Base-by-base conservation (phyloP, 2,113 vertebrate genomes). In the Myiozetetes cayanensis region DNA sequence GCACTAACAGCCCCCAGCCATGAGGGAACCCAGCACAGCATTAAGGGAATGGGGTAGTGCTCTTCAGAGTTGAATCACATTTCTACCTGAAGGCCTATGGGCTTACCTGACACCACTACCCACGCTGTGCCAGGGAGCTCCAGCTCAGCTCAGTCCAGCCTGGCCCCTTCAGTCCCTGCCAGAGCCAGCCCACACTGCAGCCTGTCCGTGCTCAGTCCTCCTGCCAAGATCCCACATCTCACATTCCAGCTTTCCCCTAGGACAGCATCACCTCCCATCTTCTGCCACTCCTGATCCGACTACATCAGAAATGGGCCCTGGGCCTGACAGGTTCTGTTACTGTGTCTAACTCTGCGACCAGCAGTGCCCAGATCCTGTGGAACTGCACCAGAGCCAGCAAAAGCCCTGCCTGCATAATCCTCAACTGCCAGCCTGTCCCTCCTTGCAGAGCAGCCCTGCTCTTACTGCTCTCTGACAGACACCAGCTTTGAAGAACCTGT, bases 261-360 rank as follows among this genome's bases (percentile, higher is more conserved):
- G 18, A 44, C 3, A 2, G 6, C n/a, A 56, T 7, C 35, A 68
- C 23, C 33, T 49, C 65, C 30, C 22, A 4, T 4, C 33, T 79
- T 44, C 63, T 58, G 27, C 67, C 43, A 1, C 59, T 47, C 61
- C 41, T 53, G 12, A 66, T 6, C 27, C 49, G 37, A 27, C 50
- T 14, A 19, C 7, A 0, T 63, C 39, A 63, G 27, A 0, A 12
- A 33, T 1, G 20, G 44, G 46, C 4, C 3, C n/a, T 8, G 21
- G 14, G 15, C 44, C 61, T n/a, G 23, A 58, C 9, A 70, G n/a
- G n/a, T 12, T 9, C 39, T 27, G 35, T n/a, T 6, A 2, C 4
- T 47, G 14, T 22, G 12, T 10, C 50, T 37, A 22, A 28, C 7
- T 24, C 25, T 43, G 52, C 4, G 18, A 41, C 33, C 52, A 75